Evolutionary conservation across 2,797 vertebrate genomes (phyloP).

Genomic region (Pachyuromys duprasi): DNA sequence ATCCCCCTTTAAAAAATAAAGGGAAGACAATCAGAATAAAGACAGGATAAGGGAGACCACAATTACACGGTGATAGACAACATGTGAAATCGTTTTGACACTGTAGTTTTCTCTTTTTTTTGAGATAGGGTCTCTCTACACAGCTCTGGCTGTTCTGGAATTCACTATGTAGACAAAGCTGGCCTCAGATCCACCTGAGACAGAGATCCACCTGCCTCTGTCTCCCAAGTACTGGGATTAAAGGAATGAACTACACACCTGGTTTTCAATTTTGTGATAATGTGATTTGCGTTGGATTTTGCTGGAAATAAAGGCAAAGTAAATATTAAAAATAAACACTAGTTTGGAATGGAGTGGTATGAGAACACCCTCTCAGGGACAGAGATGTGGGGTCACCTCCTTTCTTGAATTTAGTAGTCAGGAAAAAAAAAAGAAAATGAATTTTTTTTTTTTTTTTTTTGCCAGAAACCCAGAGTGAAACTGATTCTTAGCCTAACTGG

Average conservation of each 20-base stretch:
- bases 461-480: slow-evolving; percentile 24
- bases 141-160: neutral
- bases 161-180: neutral
- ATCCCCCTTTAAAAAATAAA: no score
- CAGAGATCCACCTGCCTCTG: neutral
- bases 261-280: neutral
- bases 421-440: neutral
- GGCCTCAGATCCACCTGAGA: neutral
- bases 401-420: neutral
- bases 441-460: neutral
- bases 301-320: neutral
- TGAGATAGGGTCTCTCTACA: neutral
- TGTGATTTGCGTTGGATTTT: neutral
- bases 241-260: neutral
- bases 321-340: neutral
- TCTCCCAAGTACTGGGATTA: neutral
- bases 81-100: neutral
- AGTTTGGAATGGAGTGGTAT: neutral
- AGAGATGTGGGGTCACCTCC: neutral
- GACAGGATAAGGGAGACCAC: neutral
- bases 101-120: neutral
- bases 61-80: neutral
- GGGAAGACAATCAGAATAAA: neutral
- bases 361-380: neutral
- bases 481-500: neutral